Evolutionary conservation across 1,140 invertebrate species (phyloP).

Genomic region (Laupala kohalensis): DNA sequence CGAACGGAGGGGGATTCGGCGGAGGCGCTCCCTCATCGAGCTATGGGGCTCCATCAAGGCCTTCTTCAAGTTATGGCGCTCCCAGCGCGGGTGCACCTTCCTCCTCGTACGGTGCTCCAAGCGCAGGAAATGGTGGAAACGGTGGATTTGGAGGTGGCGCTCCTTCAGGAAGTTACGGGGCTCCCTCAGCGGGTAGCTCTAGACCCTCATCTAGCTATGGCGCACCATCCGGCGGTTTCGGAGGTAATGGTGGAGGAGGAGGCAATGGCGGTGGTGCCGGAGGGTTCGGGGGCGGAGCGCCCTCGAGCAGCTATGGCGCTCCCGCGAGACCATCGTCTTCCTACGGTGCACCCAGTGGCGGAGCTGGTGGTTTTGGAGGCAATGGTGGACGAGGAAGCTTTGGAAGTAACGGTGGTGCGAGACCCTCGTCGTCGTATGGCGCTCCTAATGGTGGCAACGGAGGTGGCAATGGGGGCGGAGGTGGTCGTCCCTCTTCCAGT

Average conservation of each 20-base stretch:
- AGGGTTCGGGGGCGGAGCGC: not conserved
- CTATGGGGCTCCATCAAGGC: constrained; percentile 1
- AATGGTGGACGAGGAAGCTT: not conserved
- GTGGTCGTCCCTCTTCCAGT: not conserved
- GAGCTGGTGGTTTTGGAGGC: not conserved
- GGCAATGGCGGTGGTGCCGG: not conserved
- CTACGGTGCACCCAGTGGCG: not conserved
- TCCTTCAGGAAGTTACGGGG: not conserved
- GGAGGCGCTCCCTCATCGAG: not conserved
- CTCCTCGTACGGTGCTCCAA: not conserved
- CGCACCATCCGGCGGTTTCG: not conserved
- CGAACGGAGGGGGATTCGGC: not conserved
- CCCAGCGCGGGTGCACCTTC: not conserved
- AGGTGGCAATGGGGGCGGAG: not conserved
- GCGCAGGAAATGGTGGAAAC: not conserved
- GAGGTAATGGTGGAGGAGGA: not conserved
- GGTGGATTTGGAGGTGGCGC: not conserved
- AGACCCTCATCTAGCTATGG: constrained; percentile 5
- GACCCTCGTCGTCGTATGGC: not conserved
- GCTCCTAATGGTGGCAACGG: not conserved
- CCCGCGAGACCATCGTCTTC: not conserved
- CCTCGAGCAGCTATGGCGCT: constrained; percentile 4
- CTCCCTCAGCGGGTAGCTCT: not conserved
- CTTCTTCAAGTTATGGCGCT: constrained; percentile 4
- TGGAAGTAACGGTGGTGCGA: not conserved